Evolutionary conservation across 2,797 vertebrate species (phyloP), one percentile per base, ranked within the genome.

Genomic region (Melanotaenia trifasciata): DNA sequence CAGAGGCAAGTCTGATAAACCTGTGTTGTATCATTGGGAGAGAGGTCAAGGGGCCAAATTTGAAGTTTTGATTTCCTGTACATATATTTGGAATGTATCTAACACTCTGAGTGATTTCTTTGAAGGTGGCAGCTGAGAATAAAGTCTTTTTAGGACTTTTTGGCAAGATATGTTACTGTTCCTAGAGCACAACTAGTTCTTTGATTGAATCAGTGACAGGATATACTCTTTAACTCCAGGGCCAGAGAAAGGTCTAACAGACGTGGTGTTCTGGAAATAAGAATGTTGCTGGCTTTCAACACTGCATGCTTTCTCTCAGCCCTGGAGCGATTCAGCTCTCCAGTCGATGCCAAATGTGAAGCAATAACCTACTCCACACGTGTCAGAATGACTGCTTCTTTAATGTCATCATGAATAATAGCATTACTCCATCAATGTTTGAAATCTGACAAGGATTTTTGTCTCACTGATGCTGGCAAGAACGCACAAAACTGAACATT

Each of bases 61-160:
- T 70, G 22, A 74, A 79, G 51, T 84, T 74, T 82, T 51, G 67
- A 83, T 83, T 78, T 76, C 9, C 14, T 64, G 26, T 59, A 64
- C 16, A 58, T 64, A 68, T 71, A 6, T 35, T 56, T 0, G 0
- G 33, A 40, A 71, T 74, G 70, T n/a, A 53, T 32, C 40, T 58
- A 59, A 72, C 36, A 13, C 16, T 13, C 56, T 38, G 40, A 80
- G 61, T 20, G 30, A 60, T n/a, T 76, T 58, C 53, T 70, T 53
- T 67, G 67, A 33, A 80, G 32, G 30, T 35, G 68, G 43, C 3
- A 74, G 36, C 59, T 71, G 20, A 59, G 58, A 66, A 70, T 60
- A 33, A 67, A 36, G 51, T 63, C 30, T 50, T 50, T 58, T 75
- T 66, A 82, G 83, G 83, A 83, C 64, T 70, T 45, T 40, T 61